Evolutionary conservation across 37 sponge, comb jelly and placozoan genomes (phyloP), one percentile per base, ranked within the genome.

Genomic region (Beroe ovata): DNA sequence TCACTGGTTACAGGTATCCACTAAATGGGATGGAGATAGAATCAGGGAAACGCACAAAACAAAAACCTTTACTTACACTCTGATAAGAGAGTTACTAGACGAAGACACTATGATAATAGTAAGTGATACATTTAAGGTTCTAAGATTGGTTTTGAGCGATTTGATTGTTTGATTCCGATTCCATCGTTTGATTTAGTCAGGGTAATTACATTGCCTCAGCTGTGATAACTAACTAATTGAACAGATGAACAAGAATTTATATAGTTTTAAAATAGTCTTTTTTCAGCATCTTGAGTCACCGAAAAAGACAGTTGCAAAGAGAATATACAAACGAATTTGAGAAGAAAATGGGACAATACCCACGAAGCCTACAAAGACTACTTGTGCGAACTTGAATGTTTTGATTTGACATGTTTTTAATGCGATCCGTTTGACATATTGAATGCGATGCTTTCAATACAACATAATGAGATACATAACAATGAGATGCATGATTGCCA

Each of bases 271-370:
- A 61, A 20, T 22, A 3, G n/a, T 61, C 21, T 77, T 36, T 14
- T 77, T 77, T 39, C 84, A 77, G 84, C 84, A 77, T 26, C 54
- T 77, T 1, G 47, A 77, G 6, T 77, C 84, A 40, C 84, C 84
- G 11, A 77, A 77, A 35, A 54, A 35, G 22, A 77, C 84, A 0
- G 4, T 19, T 32, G 84, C 84, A 6, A 77, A 42, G 28, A 38
- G 84, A 39, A 77, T 77, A 30, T 77, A 77, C 84, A 77, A 77
- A 23, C 26, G 33, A 36, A 42, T 77, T 42, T 39, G 33, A 42
- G 2, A 18, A 32, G 30, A 66, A 47, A 6, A 47, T 47, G 11
- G 11, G 11, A 47, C 11, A 47, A 47, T 16, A 47, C 6, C 11
- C 54, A n/a, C n/a, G n/a, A n/a, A n/a, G n/a, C n/a, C n/a, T n/a